These are phyloP conservation scores for Nesoenas mayeri DNA, from an alignment of 2,113 vertebrate genomes.

Conservation along the genomic window DNA sequence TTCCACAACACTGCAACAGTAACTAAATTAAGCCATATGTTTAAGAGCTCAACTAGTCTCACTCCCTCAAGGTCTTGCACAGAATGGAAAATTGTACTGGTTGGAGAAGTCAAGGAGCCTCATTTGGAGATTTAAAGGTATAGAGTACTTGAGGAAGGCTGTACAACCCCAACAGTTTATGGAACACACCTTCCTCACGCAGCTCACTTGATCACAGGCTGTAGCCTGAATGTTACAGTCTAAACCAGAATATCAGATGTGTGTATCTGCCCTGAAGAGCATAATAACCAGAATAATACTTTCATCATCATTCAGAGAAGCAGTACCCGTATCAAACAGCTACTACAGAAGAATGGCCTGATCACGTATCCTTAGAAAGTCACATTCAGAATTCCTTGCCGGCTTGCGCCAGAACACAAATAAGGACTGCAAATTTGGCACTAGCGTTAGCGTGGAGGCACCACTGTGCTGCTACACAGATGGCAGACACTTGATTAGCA, in stretches of 20 bases:
- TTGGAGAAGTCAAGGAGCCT: background rate
- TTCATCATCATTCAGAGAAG: background rate
- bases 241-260: background rate
- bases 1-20: background rate
- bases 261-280: background rate
- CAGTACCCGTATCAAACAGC: background rate
- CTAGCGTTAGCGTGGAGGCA: background rate
- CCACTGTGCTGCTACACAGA: background rate
- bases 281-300: background rate
- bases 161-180: background rate
- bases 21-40: background rate
- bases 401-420: background rate
- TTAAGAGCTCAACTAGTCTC: background rate
- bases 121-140: background rate
- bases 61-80: background rate
- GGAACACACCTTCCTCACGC: background rate
- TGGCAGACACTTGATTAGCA: background rate
- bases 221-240: background rate
- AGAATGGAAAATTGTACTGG: background rate
- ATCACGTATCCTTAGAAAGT: background rate
- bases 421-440: background rate
- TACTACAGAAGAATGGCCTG: background rate
- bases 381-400: background rate
- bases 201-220: background rate
- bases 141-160: background rate